These are phyloP conservation scores for Myiozetetes cayanensis DNA, from an alignment of 2,113 vertebrate species.

Conservation along the genomic window DNA sequence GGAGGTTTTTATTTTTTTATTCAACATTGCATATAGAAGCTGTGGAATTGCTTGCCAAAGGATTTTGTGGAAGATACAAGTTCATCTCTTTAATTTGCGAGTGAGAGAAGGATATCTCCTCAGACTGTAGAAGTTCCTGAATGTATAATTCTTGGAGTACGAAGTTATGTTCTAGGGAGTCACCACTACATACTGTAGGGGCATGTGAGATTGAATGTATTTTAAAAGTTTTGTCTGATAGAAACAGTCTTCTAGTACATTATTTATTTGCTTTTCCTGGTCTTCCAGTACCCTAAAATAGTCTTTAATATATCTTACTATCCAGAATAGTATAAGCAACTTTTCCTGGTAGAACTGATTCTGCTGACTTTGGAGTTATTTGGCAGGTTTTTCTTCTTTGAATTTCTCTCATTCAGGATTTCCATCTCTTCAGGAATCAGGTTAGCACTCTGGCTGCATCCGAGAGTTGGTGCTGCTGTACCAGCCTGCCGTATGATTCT, in stretches of 20 bases:
- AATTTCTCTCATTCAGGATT: conserved; percentile 85
- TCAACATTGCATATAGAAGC: background rate
- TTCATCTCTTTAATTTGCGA: background rate
- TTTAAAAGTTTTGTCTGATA: too few relatives aligned
- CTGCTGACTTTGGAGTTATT: conserved; percentile 83
- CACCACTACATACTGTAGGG: background rate
- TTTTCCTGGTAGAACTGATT: conserved; percentile 87
- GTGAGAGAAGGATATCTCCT: background rate
- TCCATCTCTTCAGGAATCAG: conserved; percentile 88
- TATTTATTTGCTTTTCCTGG: conserved; percentile 89
- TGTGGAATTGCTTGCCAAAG: background rate
- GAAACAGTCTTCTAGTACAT: background rate
- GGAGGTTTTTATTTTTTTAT: background rate
- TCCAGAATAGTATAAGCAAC: conserved; percentile 84
- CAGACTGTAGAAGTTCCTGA: background rate
- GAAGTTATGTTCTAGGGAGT: background rate
- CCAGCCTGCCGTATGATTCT: conserved; percentile 86
- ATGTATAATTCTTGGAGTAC: background rate
- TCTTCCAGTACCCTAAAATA: conserved; percentile 89
- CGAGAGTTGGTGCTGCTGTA: conserved; percentile 80
- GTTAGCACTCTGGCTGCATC: conserved; percentile 88
- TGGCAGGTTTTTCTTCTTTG: conserved; percentile 86
- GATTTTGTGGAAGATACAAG: background rate
- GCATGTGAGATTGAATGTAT: too few relatives aligned
- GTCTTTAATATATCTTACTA: conserved; percentile 88